Conservation (phyloP, 2,797 vertebrate species). For the Tragelaphus eurycerus region DNA sequence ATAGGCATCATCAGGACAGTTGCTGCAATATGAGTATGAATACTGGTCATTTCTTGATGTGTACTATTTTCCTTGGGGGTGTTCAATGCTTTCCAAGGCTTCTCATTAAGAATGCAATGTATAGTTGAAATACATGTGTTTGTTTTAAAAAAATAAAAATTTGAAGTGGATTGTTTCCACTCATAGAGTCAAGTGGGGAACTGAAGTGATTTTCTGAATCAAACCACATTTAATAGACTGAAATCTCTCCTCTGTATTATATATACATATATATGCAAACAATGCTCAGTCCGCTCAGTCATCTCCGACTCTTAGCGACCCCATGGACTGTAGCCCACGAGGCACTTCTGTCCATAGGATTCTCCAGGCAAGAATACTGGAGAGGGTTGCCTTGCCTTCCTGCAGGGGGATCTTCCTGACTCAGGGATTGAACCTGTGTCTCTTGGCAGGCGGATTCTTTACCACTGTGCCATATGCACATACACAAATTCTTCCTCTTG, state of each 20-base stretch:
- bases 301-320: accelerated
- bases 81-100: background rate
- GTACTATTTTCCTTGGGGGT: background rate
- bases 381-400: background rate
- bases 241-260: background rate
- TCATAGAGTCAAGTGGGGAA: background rate
- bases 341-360: background rate
- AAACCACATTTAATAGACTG: background rate
- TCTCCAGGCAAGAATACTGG: background rate
- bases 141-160: background rate
- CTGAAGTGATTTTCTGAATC: background rate
- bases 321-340: background rate
- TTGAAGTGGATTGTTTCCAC: background rate
- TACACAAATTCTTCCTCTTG: background rate
- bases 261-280: background rate
- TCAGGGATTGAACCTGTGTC: background rate
- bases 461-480: accelerated
- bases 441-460: background rate
- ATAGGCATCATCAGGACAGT: background rate
- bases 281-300: background rate
- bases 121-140: background rate
- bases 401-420: background rate
- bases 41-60: background rate
- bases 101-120: background rate
- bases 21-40: background rate